phyloP scores from a whole-genome alignment of 2,113 vertebrate genomes.

The Phodopus roborovskii region DNA sequence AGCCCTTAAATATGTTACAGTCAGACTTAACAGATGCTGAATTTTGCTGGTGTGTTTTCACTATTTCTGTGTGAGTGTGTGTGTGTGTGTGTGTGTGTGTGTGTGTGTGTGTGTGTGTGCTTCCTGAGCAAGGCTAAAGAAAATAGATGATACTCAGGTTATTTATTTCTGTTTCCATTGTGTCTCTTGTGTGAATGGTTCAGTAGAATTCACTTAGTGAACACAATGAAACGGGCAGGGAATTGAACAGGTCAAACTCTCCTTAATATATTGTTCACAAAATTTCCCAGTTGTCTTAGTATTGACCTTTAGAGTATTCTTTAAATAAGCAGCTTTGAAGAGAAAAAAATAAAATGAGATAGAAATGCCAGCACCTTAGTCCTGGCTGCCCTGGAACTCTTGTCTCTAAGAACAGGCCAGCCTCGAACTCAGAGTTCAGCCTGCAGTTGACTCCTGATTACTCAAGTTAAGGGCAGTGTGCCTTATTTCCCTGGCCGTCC shows the following conservation, averaged over 20 bases:
- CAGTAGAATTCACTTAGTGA: not conserved
- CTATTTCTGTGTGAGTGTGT: not conserved
- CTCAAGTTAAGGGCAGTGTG: not conserved
- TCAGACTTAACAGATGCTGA: not conserved
- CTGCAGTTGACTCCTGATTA: not conserved
- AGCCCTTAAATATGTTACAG: not conserved
- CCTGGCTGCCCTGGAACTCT: too few relatives aligned
- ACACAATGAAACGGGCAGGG: not conserved
- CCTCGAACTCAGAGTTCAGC: not conserved
- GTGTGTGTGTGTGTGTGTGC: not conserved
- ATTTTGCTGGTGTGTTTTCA: not conserved
- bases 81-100: not conserved
- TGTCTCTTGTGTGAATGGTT: not conserved
- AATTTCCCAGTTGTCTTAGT: not conserved
- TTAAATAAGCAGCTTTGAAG: not conserved
- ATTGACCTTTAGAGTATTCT: not conserved
- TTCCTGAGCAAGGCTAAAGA: slow-evolving; percentile 1
- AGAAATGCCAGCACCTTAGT: not conserved
- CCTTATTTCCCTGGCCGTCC: not conserved
- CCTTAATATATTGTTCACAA: not conserved
- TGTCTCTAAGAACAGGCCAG: not conserved
- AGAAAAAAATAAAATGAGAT: not conserved
- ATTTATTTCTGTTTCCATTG: not conserved
- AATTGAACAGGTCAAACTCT: not conserved
- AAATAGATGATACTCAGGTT: not conserved